Conservation (phyloP, 2,888 invertebrate species). For the Nomada flava region DNA sequence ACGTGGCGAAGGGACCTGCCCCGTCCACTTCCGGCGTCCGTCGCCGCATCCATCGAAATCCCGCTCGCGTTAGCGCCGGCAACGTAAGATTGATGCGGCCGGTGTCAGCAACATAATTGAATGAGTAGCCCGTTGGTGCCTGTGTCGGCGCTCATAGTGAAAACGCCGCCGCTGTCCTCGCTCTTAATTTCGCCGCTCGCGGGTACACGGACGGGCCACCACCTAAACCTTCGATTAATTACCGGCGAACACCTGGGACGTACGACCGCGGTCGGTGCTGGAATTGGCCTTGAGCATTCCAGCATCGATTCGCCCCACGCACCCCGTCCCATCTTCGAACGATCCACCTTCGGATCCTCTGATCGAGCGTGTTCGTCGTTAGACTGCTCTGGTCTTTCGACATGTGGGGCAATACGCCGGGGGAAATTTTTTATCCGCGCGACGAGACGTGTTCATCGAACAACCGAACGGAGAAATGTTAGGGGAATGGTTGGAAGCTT, state of each 20-base stretch:
- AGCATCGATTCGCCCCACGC: constrained; percentile 56
- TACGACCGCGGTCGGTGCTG: constrained; percentile 51
- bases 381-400: neutral
- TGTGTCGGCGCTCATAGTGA: constrained; percentile 69
- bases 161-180: constrained; percentile 72
- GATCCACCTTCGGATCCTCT: neutral
- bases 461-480: neutral
- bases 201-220: constrained; percentile 61
- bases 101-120: constrained; percentile 83
- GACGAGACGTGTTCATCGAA: neutral
- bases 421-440: neutral
- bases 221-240: constrained; percentile 80
- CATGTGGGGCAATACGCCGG: neutral
- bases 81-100: constrained; percentile 79
- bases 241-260: constrained; percentile 76
- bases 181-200: constrained; percentile 76
- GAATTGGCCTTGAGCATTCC: constrained; percentile 68
- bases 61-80: constrained; percentile 69
- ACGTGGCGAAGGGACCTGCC: constrained; percentile 57
- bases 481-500: no score
- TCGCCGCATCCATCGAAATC: constrained; percentile 64
- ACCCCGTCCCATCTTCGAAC: constrained; percentile 19
- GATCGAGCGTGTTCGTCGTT: constrained; percentile 4
- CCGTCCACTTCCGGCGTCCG: constrained; percentile 58
- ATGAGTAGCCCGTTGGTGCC: constrained; percentile 77